A percentile compares a stretch with the other conserved stretches of the same genome.
Evolutionary conservation across 2,797 vertebrate genomes (phyloP).

Genomic region (Sebastes reedi): DNA sequence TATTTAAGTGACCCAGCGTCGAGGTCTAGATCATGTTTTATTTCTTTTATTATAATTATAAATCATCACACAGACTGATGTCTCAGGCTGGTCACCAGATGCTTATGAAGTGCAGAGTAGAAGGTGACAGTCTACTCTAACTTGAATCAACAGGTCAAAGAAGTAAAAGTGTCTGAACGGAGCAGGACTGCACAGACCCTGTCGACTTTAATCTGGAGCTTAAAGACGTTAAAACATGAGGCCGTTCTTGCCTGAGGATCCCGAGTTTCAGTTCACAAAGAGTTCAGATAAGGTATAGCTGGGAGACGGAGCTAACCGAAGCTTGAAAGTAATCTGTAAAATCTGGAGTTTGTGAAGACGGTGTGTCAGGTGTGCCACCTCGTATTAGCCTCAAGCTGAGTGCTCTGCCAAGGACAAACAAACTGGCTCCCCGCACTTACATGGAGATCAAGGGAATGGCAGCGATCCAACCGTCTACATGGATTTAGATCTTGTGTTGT

Average conservation of each 20-base stretch:
- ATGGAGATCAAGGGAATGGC: background rate
- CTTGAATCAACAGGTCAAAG: constrained; percentile 3
- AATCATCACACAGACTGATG: background rate
- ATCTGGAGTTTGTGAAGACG: constrained; percentile 22
- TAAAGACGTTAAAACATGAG: background rate
- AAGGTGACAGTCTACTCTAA: background rate
- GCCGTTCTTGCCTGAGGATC: constrained; percentile 9
- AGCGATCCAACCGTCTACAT: background rate
- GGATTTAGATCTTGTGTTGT: background rate
- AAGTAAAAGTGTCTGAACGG: background rate
- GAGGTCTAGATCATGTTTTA: background rate
- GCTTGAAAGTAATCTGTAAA: constrained; percentile 39
- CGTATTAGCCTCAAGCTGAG: constrained; percentile 23
- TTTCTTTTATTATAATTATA: background rate
- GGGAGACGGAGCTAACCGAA: background rate
- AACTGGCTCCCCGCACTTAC: background rate
- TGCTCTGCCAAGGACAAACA: constrained; percentile 26
- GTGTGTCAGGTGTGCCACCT: constrained; percentile 28
- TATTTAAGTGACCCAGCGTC: background rate
- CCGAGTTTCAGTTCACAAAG: constrained; percentile 16
- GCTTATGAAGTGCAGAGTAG: background rate
- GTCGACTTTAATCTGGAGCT: constrained; percentile 1
- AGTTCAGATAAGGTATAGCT: constrained; percentile 15
- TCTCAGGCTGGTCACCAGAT: background rate
- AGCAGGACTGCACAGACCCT: background rate